Evolutionary conservation across 2,888 invertebrate species (phyloP), one percentile per base, ranked within the genome.

Genomic region (Dolichopus griseipennis): DNA sequence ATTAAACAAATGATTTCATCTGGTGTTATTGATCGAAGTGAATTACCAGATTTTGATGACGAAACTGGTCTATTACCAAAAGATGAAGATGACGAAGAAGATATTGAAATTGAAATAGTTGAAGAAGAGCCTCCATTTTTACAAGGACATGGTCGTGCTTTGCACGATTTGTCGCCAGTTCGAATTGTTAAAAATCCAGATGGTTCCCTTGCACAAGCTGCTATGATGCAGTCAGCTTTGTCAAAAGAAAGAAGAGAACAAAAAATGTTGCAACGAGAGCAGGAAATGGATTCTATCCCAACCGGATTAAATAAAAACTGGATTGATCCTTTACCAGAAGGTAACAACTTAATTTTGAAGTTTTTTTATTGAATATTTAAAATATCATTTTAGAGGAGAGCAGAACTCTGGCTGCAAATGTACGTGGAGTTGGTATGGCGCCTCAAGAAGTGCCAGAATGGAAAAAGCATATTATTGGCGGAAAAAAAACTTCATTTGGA

Each of bases 91-190:
- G 93, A 93, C 27, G 98, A 98, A 78, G 99, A 98, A 68, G 99
- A 99, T 77, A 90, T 96, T 67, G 96, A 97, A 83, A 97, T 99
- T 72, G 99, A 99, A 82, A 84, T 99, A 69, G 97, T 97, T 0
- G 99, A 99, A 81, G 99, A 99, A 68, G 98, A 99, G 78, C 95
- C 99, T 0, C 95, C 98, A 0, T 99, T 99, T 82, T 84, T 99
- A 1, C 89, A 92, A 69, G 93, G 95, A n/a, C 90, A 96, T 78
- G 96, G 97, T 0, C 84, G 97, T 71, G 92, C 94, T 0, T 81
- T 94, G 0, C 92, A 95, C 72, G 97, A 97, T 78, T 84, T 97
- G 4, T 95, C 95, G 69, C 97, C 97, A 0, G 96, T 97, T 3
- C 83, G 91, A 72, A 97, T 98, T 72, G 95, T 98, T 0, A 97